phyloP scores from a whole-genome alignment of 2,888 invertebrate genomes.

The Synanthedon myopaeformis region DNA sequence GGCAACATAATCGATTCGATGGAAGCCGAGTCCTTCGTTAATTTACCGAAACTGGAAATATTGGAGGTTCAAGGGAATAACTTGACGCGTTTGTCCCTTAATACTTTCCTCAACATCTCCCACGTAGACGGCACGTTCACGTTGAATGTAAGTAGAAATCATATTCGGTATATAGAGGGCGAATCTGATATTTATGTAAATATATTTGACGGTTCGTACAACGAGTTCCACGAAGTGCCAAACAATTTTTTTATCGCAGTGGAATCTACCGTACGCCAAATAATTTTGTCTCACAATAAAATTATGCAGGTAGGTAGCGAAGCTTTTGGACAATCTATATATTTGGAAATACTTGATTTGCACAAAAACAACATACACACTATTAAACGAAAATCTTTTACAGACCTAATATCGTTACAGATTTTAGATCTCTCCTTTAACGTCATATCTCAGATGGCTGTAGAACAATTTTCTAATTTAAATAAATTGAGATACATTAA shows the following conservation, averaged over 20 bases:
- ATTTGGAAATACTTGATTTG: slow-evolving; percentile 80
- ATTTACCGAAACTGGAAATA: slow-evolving; percentile 80
- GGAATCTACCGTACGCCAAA: slow-evolving; percentile 73
- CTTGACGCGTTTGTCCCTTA: slow-evolving; percentile 76
- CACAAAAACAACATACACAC: slow-evolving; percentile 79
- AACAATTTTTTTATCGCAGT: slow-evolving; percentile 74
- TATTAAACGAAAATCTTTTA: slow-evolving; percentile 81
- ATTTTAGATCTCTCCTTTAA: slow-evolving; percentile 84
- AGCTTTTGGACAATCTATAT: slow-evolving; percentile 77
- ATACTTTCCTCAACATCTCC: slow-evolving; percentile 77
- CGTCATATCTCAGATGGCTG: slow-evolving; percentile 79
- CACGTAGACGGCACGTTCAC: slow-evolving; percentile 74
- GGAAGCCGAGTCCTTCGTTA: slow-evolving; percentile 78
- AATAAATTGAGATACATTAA: slow-evolving; percentile 80
- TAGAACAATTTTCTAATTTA: slow-evolving; percentile 83
- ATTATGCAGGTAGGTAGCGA: slow-evolving; percentile 78
- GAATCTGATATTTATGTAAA: slow-evolving; percentile 72
- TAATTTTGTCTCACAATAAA: slow-evolving; percentile 81
- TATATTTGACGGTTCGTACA: slow-evolving; percentile 78
- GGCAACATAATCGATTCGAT: slow-evolving; percentile 83
- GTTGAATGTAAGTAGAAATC: slow-evolving; percentile 82
- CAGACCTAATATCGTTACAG: slow-evolving; percentile 79
- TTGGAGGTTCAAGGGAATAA: slow-evolving; percentile 86
- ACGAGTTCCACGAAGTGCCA: slow-evolving; percentile 75
- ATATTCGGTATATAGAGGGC: slow-evolving; percentile 58